Evolutionary conservation across 2,797 vertebrate species (phyloP).

Genomic region (Micromesistius poutassou): DNA sequence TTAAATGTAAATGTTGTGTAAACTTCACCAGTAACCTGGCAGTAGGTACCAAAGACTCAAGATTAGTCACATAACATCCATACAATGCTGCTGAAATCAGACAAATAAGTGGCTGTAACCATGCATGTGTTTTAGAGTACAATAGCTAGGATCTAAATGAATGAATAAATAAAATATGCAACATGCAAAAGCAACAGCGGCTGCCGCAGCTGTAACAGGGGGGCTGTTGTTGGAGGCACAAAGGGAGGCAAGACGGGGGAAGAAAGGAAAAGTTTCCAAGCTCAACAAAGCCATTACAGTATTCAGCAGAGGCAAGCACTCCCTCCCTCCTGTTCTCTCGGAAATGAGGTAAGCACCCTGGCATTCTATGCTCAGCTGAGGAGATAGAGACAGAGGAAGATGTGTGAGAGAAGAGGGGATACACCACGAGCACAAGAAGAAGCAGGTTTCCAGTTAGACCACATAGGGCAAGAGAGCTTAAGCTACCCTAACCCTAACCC

Average conservation of each 20-base stretch:
- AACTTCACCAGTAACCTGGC: not conserved
- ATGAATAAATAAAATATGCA: not conserved
- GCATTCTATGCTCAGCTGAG: slow-evolving; percentile 56
- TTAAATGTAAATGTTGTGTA: not conserved
- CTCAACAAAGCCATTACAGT: slow-evolving; percentile 63
- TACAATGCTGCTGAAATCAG: not conserved
- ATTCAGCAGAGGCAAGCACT: slow-evolving; percentile 36
- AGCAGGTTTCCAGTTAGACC: not conserved
- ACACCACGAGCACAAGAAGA: not conserved
- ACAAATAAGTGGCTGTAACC: not conserved
- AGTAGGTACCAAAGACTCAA: not conserved
- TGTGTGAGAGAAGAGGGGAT: slow-evolving; percentile 26
- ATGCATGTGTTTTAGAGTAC: not conserved
- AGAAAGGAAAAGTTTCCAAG: slow-evolving; percentile 57
- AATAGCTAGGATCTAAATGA: not conserved
- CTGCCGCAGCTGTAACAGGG: slow-evolving; percentile 39
- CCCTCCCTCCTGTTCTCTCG: slow-evolving; percentile 38
- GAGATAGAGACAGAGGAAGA: slow-evolving; percentile 34
- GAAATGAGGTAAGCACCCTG: slow-evolving; percentile 65
- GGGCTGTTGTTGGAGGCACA: slow-evolving; percentile 51
- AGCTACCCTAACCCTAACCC: too few relatives aligned
- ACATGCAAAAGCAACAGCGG: slow-evolving; percentile 17
- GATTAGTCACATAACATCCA: not conserved
- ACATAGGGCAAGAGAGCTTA: not conserved
- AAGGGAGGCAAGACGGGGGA: slow-evolving; percentile 49